A percentile compares a stretch with the other conserved stretches of the same genome.
Conservation (phyloP, 2,888 invertebrate genomes). For the Pandemis cinnamomeana region DNA sequence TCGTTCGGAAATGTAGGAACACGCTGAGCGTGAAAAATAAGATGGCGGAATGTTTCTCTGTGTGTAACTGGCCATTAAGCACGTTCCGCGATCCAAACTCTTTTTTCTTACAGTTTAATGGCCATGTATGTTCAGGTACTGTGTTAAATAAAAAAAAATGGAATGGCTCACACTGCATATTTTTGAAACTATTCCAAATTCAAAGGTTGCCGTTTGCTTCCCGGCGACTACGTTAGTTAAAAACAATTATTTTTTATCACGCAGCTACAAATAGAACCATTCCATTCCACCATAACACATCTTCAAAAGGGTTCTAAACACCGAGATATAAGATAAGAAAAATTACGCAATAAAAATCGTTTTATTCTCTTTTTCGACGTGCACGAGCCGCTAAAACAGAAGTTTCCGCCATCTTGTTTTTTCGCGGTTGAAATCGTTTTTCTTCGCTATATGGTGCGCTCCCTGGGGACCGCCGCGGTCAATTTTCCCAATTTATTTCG, state of each 20-base stretch:
- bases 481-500: constrained; percentile 33
- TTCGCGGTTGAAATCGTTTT: constrained; percentile 8
- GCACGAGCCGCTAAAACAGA: neutral
- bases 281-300: neutral
- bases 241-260: no score
- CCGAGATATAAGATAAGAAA: neutral
- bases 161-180: no score
- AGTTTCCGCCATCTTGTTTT: constrained; percentile 3
- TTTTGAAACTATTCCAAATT: no score
- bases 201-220: no score
- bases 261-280: no score
- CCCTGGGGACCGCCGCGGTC: constrained; percentile 8
- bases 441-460: constrained; percentile 6
- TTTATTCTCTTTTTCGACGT: neutral
- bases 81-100: neutral
- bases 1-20: constrained; percentile 25
- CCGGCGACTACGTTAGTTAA: no score
- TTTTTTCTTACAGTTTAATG: neutral
- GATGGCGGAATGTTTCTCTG: constrained; percentile 5
- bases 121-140: no score
- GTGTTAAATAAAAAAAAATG: no score
- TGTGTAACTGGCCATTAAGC: neutral
- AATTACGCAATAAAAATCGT: neutral
- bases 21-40: constrained; percentile 33
- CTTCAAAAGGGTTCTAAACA: neutral